Evolutionary conservation across 2,888 invertebrate species (phyloP).

Genomic region (Neocrepidodera transversa): DNA sequence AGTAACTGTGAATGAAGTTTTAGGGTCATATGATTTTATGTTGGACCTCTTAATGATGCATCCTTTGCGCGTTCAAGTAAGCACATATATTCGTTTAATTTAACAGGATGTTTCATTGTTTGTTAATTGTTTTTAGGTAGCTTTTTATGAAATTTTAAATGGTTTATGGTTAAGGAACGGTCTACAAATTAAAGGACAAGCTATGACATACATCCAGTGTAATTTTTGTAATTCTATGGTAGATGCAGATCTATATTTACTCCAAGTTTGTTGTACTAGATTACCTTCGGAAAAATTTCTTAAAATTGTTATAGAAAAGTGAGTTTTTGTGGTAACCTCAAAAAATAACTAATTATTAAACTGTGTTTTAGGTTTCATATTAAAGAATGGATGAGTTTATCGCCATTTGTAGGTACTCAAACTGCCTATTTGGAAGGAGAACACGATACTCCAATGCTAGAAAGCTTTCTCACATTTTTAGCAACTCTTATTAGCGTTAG

Average conservation of each 20-base stretch:
- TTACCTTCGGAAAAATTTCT: constrained; percentile 86
- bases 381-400: constrained; percentile 83
- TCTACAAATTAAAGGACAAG: constrained; percentile 97
- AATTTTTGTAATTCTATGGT: constrained; percentile 99
- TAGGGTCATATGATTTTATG: constrained; percentile 80
- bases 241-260: constrained; percentile 93
- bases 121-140: constrained; percentile 69
- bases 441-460: constrained; percentile 89
- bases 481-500: constrained; percentile 87
- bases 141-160: constrained; percentile 93
- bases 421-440: constrained; percentile 72
- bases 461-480: constrained; percentile 89
- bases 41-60: constrained; percentile 89
- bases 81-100: constrained; percentile 51
- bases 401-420: constrained; percentile 71
- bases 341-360: no score
- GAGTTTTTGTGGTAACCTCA: constrained; percentile 54
- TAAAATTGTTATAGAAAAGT: constrained; percentile 88
- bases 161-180: constrained; percentile 98
- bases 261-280: constrained; percentile 92
- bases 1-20: constrained; percentile 76
- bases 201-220: constrained; percentile 98
- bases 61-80: constrained; percentile 90
- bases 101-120: not conserved
- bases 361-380: constrained; percentile 80